Conservation (phyloP, 2,797 vertebrate species). For the Halcyon smyrnensis region DNA sequence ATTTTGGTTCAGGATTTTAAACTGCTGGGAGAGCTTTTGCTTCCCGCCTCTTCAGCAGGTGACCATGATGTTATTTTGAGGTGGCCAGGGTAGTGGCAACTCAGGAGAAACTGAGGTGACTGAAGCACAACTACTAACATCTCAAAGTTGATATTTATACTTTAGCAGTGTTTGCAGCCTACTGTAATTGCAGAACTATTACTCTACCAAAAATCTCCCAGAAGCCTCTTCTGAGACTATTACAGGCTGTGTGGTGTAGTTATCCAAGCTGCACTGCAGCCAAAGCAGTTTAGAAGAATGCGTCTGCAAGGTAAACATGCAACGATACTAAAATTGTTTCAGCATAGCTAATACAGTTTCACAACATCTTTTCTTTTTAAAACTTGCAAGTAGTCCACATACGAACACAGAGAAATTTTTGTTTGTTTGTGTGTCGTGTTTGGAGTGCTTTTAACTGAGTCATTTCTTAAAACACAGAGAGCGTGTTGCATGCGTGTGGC, state of each 20-base stretch:
- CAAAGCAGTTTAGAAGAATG: not conserved
- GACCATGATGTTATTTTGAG: not conserved
- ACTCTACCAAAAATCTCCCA: not conserved
- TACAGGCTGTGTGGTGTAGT: not conserved
- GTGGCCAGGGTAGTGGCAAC: not conserved
- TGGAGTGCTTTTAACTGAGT: not conserved
- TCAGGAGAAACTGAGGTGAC: not conserved
- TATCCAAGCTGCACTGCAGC: not conserved
- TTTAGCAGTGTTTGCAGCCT: not conserved
- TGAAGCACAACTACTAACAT: not conserved
- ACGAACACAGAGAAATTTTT: fast-evolving
- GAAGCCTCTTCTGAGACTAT: not conserved
- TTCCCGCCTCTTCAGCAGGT: not conserved
- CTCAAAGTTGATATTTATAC: not conserved
- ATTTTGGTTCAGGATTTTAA: not conserved
- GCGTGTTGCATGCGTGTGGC: not conserved
- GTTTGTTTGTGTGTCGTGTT: not conserved
- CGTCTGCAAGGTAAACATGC: not conserved
- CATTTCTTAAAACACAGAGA: not conserved
- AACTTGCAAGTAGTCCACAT: not conserved
- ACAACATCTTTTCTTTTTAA: not conserved
- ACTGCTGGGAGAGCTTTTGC: not conserved
- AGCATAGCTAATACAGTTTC: not conserved
- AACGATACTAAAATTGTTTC: not conserved
- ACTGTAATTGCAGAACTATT: not conserved